A percentile compares a stretch with the other conserved stretches of the same genome.
These are phyloP conservation scores for Perizoma affinitatum DNA, from an alignment of 2,888 invertebrate species.

Conservation along the genomic window DNA sequence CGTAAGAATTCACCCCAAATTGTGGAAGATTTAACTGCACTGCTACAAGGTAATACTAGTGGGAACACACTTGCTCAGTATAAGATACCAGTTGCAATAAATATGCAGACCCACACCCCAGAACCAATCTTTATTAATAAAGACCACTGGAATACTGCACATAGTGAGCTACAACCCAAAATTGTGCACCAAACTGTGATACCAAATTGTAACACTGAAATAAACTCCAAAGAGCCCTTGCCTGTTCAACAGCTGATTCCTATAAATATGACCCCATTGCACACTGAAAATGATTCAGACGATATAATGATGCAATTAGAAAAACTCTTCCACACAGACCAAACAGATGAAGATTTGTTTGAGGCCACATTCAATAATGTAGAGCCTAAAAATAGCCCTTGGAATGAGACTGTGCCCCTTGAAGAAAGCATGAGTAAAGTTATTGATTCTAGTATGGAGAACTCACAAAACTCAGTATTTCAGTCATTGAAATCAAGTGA, in stretches of 20 bases:
- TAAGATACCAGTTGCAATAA: constrained; percentile 45
- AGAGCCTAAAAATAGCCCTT: constrained; percentile 32
- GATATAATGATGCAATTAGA: constrained; percentile 72
- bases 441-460: constrained; percentile 35
- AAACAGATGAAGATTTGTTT: constrained; percentile 75
- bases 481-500: constrained; percentile 34
- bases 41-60: constrained; percentile 24
- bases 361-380: constrained; percentile 57
- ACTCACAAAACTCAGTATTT: constrained; percentile 28
- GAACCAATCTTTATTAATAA: constrained; percentile 19
- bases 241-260: constrained; percentile 23
- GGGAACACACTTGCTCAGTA: constrained; percentile 27
- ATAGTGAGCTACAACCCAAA: constrained; percentile 26
- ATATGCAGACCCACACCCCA: constrained; percentile 41
- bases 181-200: constrained; percentile 34
- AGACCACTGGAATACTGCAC: constrained; percentile 16
- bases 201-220: constrained; percentile 27
- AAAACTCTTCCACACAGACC: constrained; percentile 70
- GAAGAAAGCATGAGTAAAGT: constrained; percentile 45
- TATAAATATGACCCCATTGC: constrained; percentile 26
- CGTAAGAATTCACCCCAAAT: constrained; percentile 36
- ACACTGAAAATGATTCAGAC: constrained; percentile 51
- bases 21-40: constrained; percentile 25
- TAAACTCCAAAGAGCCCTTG: constrained; percentile 17
- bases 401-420: constrained; percentile 17